Percentiles rank a stretch among this genome's conserved stretches.
Conservation (phyloP, 1,140 invertebrate genomes). For the Zaprionus ornatus region DNA sequence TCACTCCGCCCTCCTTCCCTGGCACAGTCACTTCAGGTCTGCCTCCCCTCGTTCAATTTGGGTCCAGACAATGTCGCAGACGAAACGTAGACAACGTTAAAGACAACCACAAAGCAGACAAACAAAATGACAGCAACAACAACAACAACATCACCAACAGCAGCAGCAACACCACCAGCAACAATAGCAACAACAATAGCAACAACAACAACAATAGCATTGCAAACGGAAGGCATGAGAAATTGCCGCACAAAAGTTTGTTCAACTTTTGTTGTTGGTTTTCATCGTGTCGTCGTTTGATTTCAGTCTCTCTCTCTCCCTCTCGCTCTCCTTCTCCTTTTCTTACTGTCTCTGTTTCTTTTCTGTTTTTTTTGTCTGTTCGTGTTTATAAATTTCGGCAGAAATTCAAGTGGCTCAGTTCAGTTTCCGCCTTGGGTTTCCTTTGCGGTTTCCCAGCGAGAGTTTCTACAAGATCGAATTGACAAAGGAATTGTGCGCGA, state of each 20-base stretch:
- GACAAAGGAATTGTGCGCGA: background rate
- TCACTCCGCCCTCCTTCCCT: background rate
- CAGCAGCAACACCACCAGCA: background rate
- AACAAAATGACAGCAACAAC: slow-evolving; percentile 38
- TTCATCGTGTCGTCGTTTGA: background rate
- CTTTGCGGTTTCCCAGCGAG: slow-evolving; percentile 12
- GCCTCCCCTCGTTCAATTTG: background rate
- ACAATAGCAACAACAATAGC: slow-evolving; percentile 6
- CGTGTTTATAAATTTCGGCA: slow-evolving; percentile 41
- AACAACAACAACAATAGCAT: slow-evolving; percentile 10
- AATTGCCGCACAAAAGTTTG: slow-evolving; percentile 39
- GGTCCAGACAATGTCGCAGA: slow-evolving; percentile 54
- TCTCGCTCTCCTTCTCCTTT: background rate
- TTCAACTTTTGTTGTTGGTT: slow-evolving; percentile 41
- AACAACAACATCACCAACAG: slow-evolving; percentile 22
- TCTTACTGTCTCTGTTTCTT: slow-evolving; percentile 22
- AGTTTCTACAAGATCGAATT: slow-evolving; percentile 11
- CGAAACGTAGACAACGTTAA: slow-evolving; percentile 52
- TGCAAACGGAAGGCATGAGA: slow-evolving; percentile 28
- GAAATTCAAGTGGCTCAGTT: slow-evolving; percentile 28
- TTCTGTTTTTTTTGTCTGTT: slow-evolving; percentile 17
- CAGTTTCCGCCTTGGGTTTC: slow-evolving; percentile 25
- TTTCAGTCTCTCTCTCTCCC: background rate
- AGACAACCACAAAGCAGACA: slow-evolving; percentile 34
- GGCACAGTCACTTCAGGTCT: background rate